Conservation (phyloP, 2,888 invertebrate species). For the Octonoba sinensis region DNA sequence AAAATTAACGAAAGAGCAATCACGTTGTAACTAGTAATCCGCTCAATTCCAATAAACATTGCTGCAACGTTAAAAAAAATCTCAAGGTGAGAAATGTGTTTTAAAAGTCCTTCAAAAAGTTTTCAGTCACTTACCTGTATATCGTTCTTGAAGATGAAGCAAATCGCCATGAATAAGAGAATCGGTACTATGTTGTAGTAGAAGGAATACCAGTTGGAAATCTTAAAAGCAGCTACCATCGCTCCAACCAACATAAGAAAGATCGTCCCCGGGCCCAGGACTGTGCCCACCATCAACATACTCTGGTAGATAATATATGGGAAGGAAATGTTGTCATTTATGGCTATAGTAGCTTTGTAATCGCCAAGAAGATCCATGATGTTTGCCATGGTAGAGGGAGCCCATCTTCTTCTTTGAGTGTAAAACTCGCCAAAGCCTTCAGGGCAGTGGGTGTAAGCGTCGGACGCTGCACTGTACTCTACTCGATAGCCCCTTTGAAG, state of each 20-base stretch:
- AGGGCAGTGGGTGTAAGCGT: constrained; percentile 75
- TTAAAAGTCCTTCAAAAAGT: no score
- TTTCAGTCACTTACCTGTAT: constrained; percentile 87
- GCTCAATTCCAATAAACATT: no score
- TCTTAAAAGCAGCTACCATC: constrained; percentile 80
- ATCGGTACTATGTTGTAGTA: constrained; percentile 95
- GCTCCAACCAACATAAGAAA: constrained; percentile 87
- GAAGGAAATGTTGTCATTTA: constrained; percentile 75
- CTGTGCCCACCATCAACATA: constrained; percentile 80
- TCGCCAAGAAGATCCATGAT: constrained; percentile 74
- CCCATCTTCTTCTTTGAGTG: constrained; percentile 75
- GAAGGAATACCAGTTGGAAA: constrained; percentile 78
- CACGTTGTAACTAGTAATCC: no score
- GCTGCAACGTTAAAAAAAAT: no score
- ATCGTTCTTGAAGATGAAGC: constrained; percentile 91
- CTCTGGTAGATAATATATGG: constrained; percentile 71
- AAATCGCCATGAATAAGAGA: constrained; percentile 91
- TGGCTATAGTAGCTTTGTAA: constrained; percentile 72
- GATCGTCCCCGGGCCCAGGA: constrained; percentile 86
- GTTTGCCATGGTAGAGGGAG: constrained; percentile 76
- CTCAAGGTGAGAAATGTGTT: no score
- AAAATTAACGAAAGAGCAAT: no score
- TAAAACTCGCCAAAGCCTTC: constrained; percentile 76
- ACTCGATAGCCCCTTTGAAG: constrained; percentile 97
- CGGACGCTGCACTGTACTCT: constrained; percentile 97